Percentiles rank a stretch among this genome's conserved stretches.
Evolutionary conservation across 2,113 vertebrate genomes (phyloP).

Genomic region (Heteronetta atricapilla): DNA sequence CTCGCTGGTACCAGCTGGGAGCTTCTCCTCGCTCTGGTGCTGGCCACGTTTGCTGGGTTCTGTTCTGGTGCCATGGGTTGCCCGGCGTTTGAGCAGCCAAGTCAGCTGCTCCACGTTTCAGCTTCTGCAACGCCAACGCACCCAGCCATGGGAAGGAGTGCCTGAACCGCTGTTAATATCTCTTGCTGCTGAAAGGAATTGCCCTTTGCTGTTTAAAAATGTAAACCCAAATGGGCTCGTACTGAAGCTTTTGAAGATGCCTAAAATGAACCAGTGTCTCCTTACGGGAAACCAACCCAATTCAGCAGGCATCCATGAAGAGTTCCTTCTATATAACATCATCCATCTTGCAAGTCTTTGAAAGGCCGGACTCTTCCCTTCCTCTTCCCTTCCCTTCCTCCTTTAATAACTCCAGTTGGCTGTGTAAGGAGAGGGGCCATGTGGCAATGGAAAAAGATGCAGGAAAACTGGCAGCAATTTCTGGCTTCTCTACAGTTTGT

Average conservation of each 20-base stretch:
- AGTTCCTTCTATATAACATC: not conserved
- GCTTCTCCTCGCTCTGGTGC: rapidly evolving
- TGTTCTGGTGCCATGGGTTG: not conserved
- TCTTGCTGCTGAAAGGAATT: not conserved
- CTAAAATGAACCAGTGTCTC: not conserved
- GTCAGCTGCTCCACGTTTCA: rapidly evolving
- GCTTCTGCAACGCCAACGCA: rapidly evolving
- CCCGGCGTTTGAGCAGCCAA: not conserved
- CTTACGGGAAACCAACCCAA: not conserved
- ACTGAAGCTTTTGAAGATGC: not conserved
- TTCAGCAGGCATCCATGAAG: not conserved
- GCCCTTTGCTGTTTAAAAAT: not conserved
- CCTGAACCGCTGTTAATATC: too few species aligned
- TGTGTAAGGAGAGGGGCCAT: not conserved
- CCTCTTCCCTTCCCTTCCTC: too few species aligned
- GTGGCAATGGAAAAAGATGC: not conserved
- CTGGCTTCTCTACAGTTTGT: not conserved
- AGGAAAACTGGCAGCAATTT: not conserved
- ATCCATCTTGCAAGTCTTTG: not conserved
- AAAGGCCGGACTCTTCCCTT: not conserved
- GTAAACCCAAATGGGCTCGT: not conserved
- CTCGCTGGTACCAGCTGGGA: rapidly evolving
- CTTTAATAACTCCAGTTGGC: not conserved
- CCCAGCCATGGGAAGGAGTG: not conserved
- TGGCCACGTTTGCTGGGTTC: rapidly evolving